These are phyloP conservation scores for Atherinosoma microstoma DNA, from an alignment of 2,797 vertebrate species.

Conservation along the genomic window DNA sequence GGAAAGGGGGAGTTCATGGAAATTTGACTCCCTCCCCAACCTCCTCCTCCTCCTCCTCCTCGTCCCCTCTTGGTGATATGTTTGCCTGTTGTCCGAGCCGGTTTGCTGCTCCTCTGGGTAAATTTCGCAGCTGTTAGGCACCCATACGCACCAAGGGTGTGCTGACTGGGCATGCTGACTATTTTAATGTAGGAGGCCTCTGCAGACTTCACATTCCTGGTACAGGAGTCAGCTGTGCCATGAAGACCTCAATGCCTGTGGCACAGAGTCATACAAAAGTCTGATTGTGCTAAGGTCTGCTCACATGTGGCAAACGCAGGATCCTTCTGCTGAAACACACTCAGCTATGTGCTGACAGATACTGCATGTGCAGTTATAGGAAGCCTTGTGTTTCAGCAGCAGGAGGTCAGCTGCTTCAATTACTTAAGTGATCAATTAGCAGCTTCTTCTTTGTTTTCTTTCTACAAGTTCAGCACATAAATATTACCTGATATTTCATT, in stretches of 20 bases:
- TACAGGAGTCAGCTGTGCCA: conserved; percentile 77
- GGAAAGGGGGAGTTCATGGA: neutral
- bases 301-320: conserved; percentile 40
- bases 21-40: conserved; percentile 31
- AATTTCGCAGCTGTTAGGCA: conserved; percentile 80
- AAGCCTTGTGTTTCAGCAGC: conserved; percentile 2
- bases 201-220: conserved; percentile 72
- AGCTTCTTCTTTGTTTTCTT: neutral
- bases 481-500: no score
- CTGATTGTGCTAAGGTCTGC: conserved; percentile 59
- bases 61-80: conserved; percentile 12
- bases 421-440: no score
- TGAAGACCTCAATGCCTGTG: conserved; percentile 43
- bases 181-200: conserved; percentile 80
- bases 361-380: neutral
- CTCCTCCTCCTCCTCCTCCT: conserved; percentile 8
- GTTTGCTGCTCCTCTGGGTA: conserved; percentile 4
- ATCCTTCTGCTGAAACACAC: conserved; percentile 11
- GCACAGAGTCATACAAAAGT: conserved; percentile 54
- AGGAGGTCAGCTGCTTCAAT: conserved; percentile 1
- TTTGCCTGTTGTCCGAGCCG: conserved; percentile 28
- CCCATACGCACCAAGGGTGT: conserved; percentile 54
- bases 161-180: conserved; percentile 80
- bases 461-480: neutral
- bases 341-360: conserved; percentile 26